These are phyloP conservation scores for Chaunax sp. DNA, from an alignment of 2,797 vertebrate genomes.

Conservation along the genomic window DNA sequence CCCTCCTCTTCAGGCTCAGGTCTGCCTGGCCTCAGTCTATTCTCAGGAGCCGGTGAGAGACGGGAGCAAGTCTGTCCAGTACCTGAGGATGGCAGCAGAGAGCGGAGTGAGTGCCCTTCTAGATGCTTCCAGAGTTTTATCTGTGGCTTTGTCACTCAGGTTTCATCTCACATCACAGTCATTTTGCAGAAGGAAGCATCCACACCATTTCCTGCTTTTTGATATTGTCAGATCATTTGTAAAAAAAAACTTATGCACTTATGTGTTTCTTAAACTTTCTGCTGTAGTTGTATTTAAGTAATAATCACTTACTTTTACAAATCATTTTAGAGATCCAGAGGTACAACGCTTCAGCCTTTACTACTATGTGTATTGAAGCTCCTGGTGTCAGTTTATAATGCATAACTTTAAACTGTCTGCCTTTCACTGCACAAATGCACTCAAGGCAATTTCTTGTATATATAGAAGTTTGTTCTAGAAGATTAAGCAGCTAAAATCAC, in stretches of 20 bases:
- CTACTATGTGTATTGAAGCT: neutral
- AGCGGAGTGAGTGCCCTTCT: slow-evolving; percentile 82
- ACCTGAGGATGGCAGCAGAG: slow-evolving; percentile 89
- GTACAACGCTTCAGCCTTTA: neutral
- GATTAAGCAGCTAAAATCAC: neutral
- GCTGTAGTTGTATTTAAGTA: neutral
- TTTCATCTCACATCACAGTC: neutral
- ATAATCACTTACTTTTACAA: neutral
- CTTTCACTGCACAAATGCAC: too few species aligned
- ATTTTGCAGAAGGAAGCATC: neutral
- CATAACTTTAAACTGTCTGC: neutral
- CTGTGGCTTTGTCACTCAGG: slow-evolving; percentile 10
- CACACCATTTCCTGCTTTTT: neutral
- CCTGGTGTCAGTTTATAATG: neutral
- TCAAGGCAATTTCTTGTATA: neutral
- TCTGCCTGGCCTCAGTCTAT: slow-evolving; percentile 89
- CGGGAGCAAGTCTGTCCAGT: slow-evolving; percentile 82
- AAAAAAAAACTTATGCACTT: neutral
- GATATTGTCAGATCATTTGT: too few species aligned
- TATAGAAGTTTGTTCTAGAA: neutral
- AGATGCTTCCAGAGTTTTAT: slow-evolving; percentile 59
- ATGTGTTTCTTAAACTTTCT: neutral
- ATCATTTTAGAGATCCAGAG: neutral
- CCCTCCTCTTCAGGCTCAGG: slow-evolving; percentile 86
- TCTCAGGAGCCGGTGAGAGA: slow-evolving; percentile 81